Percentiles rank a stretch among this genome's conserved stretches.
Evolutionary conservation across 2,888 invertebrate genomes (phyloP).

Genomic region (Parnassius mnemosyne): DNA sequence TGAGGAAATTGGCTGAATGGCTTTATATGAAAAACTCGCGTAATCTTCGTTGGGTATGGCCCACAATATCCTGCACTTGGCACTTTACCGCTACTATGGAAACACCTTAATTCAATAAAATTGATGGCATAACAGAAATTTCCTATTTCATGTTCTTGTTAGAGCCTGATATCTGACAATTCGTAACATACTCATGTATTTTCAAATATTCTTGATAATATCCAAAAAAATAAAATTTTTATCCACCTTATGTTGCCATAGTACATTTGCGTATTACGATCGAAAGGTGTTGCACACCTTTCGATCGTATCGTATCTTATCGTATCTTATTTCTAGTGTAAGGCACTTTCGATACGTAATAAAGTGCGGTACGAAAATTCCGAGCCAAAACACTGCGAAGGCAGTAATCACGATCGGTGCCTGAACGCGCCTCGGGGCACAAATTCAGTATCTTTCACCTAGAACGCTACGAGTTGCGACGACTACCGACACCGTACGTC

Average conservation of each 20-base stretch:
- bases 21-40: constrained; percentile 77
- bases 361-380: constrained; percentile 52
- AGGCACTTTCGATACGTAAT: constrained; percentile 49
- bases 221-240: background rate
- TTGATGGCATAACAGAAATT: constrained; percentile 35
- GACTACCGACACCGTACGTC: constrained; percentile 43
- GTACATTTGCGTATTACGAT: constrained; percentile 56
- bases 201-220: background rate
- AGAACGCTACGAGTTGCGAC: constrained; percentile 41
- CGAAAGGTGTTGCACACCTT: constrained; percentile 46
- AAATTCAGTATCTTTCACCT: constrained; percentile 67
- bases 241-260: background rate
- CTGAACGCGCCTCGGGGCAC: constrained; percentile 55
- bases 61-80: constrained; percentile 70
- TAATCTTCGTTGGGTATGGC: constrained; percentile 69
- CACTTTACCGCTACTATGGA: constrained; percentile 51
- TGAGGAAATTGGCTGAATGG: constrained; percentile 79
- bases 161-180: background rate
- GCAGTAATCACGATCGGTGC: constrained; percentile 48
- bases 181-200: background rate
- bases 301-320: too few relatives aligned
- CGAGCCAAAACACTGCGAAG: constrained; percentile 30
- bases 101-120: constrained; percentile 48
- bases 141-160: constrained; percentile 5
- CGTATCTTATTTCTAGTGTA: constrained; percentile 56